Conservation (phyloP, 1,140 invertebrate species). For the Drosophila tristis region DNA sequence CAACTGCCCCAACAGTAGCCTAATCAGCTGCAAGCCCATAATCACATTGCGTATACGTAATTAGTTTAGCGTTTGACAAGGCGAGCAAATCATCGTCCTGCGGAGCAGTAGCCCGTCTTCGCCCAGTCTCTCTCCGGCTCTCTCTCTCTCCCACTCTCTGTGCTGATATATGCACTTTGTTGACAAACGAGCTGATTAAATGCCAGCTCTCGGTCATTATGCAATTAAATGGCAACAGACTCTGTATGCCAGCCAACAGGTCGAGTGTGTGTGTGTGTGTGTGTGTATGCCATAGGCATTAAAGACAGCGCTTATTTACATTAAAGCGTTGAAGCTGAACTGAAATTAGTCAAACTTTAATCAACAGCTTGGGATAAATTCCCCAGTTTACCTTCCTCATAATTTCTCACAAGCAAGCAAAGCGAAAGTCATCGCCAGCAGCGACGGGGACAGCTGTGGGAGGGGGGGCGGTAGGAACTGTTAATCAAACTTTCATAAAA, state of each 20-base stretch:
- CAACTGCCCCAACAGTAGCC: slow-evolving; percentile 4
- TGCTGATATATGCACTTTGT: slow-evolving; percentile 74
- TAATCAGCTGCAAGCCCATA: slow-evolving; percentile 68
- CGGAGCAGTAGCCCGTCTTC: background rate
- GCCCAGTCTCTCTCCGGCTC: slow-evolving; percentile 1
- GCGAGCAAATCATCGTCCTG: slow-evolving; percentile 8
- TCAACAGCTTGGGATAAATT: slow-evolving; percentile 5
- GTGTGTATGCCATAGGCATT: slow-evolving; percentile 19
- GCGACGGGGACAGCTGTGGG: background rate
- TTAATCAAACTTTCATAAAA: slow-evolving; percentile 54
- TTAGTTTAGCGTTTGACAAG: slow-evolving; percentile 62
- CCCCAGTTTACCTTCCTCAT: too few relatives aligned
- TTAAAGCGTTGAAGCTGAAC: slow-evolving; percentile 17
- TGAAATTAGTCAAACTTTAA: background rate
- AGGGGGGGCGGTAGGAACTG: slow-evolving; percentile 17
- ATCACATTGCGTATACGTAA: slow-evolving; percentile 77
- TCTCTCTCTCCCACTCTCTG: slow-evolving; percentile 1
- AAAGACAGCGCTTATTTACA: slow-evolving; percentile 39
- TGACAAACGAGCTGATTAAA: slow-evolving; percentile 81
- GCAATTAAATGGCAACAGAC: slow-evolving; percentile 71
- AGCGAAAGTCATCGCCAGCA: background rate
- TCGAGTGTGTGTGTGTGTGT: background rate
- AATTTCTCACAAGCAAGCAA: background rate
- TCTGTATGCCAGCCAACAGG: slow-evolving; percentile 19
- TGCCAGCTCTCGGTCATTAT: slow-evolving; percentile 75